Percentiles rank a stretch among this genome's conserved stretches.
Evolutionary conservation across 2,797 vertebrate species (phyloP).

Genomic region (Sebastes ruberrimus): DNA sequence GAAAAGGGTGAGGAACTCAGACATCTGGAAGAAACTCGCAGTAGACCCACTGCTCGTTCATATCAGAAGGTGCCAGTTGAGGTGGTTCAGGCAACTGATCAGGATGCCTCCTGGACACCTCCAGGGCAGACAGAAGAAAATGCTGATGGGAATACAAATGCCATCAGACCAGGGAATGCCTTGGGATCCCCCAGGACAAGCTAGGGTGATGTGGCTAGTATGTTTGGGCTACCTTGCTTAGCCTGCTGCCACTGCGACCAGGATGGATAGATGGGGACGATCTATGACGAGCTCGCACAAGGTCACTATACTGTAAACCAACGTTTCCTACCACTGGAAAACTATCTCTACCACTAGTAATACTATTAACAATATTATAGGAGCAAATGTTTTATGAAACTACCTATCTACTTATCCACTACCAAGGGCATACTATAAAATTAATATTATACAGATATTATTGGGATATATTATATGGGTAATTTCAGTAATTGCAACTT

Average conservation of each 20-base stretch:
- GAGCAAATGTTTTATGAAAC: background rate
- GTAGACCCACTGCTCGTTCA: background rate
- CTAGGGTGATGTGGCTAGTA: background rate
- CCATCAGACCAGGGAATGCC: background rate
- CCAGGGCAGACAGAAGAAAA: background rate
- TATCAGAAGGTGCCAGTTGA: background rate
- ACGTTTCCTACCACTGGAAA: background rate
- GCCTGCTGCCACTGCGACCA: background rate
- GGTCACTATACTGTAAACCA: background rate
- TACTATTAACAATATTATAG: background rate
- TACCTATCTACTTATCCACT: background rate
- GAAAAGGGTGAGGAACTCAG: background rate
- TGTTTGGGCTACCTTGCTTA: background rate
- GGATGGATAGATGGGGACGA: background rate
- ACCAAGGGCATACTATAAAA: background rate
- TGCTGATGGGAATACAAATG: background rate
- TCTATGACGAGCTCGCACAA: background rate
- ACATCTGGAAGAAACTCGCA: background rate
- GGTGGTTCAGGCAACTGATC: background rate
- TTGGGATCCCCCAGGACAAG: background rate
- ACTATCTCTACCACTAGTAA: background rate
- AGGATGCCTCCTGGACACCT: background rate
- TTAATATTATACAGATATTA: background rate
- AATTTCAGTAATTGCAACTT: background rate
- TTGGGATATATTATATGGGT: background rate